Percentiles rank a stretch among this genome's conserved stretches.
Conservation (phyloP, 2,888 invertebrate species). For the Meta bourneti region DNA sequence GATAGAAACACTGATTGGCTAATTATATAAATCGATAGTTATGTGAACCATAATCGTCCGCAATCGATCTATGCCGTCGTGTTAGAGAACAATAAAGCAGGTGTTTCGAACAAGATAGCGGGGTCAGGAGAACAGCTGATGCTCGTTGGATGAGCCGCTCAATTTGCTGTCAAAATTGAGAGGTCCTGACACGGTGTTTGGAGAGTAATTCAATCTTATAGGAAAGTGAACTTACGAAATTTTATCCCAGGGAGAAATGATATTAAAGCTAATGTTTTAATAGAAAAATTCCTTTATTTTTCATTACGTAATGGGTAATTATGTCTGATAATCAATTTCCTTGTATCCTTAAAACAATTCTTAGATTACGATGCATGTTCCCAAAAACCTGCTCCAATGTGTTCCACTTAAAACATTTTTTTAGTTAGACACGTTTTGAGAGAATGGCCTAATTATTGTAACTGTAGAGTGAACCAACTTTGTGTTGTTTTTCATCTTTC, state of each 20-base stretch:
- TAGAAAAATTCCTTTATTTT: constrained; percentile 8
- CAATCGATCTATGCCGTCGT: not conserved
- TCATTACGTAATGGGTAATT: not conserved
- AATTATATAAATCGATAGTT: too few species aligned
- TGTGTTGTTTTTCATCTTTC: too few species aligned
- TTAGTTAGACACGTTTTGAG: too few species aligned
- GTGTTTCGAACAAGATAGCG: constrained; percentile 12
- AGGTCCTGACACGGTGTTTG: constrained; percentile 28
- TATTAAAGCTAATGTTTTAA: constrained; percentile 34
- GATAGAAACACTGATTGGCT: not conserved
- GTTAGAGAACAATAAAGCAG: constrained; percentile 41
- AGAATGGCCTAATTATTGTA: too few species aligned
- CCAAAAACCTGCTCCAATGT: too few species aligned
- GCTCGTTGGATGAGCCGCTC: constrained; percentile 7
- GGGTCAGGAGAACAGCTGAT: constrained; percentile 24
- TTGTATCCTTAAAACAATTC: not conserved
- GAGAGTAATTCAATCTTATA: constrained; percentile 40
- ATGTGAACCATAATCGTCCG: not conserved
- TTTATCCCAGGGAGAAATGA: not conserved
- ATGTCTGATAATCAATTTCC: not conserved
- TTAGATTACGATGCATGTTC: too few species aligned
- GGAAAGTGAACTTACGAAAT: constrained; percentile 19
- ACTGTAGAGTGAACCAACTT: too few species aligned
- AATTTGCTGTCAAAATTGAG: constrained; percentile 30
- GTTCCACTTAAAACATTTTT: too few species aligned